Evolutionary conservation across 1,140 invertebrate species (phyloP).

Genomic region (Thaumatotibia leucotreta): DNA sequence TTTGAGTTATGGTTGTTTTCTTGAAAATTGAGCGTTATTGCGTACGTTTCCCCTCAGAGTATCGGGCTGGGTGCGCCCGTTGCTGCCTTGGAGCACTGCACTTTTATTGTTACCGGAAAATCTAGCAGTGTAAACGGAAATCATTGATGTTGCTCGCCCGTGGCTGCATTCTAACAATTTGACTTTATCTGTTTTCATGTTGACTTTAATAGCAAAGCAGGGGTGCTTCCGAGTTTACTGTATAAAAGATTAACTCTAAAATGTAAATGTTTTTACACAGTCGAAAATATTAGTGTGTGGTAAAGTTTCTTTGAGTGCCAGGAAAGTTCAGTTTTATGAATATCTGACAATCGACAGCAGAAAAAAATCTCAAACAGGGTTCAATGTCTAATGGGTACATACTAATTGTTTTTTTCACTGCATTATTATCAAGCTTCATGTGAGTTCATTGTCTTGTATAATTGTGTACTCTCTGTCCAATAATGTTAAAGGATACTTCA

Average conservation of each 20-base stretch:
- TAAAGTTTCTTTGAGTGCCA: not conserved
- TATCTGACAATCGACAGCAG: too few species aligned
- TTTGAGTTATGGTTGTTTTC: slow-evolving; percentile 73
- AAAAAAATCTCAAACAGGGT: not conserved
- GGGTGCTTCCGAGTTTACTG: not conserved
- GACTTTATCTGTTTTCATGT: slow-evolving; percentile 15
- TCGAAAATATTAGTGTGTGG: not conserved
- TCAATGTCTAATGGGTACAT: too few species aligned
- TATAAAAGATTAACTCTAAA: not conserved
- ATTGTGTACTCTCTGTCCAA: too few species aligned
- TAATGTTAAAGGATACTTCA: too few species aligned
- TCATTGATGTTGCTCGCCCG: slow-evolving; percentile 32
- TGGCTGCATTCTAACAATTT: slow-evolving; percentile 19
- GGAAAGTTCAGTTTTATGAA: too few species aligned
- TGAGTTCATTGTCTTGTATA: too few species aligned
- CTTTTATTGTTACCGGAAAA: slow-evolving; percentile 50
- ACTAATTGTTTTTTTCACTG: too few species aligned
- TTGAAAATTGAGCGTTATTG: slow-evolving; percentile 69
- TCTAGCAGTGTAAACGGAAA: slow-evolving; percentile 44
- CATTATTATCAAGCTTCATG: too few species aligned
- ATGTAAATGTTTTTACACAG: not conserved
- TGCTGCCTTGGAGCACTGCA: slow-evolving; percentile 27
- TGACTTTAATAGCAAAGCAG: not conserved
- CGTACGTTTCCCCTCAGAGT: slow-evolving; percentile 39
- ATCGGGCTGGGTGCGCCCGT: slow-evolving; percentile 24